A percentile compares a stretch with the other conserved stretches of the same genome.
Evolutionary conservation across 35 echinoderm and acorn worm genomes (phyloP).

Genomic region (Hemicentrotus pulcherrimus): DNA sequence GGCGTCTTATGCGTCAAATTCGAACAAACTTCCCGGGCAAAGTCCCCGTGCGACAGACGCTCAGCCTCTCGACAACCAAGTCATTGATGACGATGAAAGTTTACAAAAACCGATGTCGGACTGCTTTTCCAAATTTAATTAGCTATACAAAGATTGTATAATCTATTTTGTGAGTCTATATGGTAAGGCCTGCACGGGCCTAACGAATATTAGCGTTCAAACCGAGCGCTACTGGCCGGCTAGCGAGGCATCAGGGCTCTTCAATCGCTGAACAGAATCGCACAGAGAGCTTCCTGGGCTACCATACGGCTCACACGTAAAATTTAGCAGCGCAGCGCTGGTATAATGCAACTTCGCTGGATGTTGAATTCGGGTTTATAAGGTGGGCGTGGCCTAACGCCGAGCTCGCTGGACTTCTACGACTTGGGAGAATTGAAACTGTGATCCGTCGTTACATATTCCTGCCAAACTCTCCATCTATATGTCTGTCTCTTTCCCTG

Average conservation of each 20-base stretch:
- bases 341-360: background rate
- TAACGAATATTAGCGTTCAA: conserved; percentile 9
- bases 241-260: background rate
- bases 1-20: background rate
- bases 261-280: background rate
- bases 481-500: background rate
- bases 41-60: background rate
- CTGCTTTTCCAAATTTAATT: background rate
- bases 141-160: background rate
- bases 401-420: background rate
- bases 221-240: background rate
- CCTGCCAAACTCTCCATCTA: background rate
- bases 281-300: background rate
- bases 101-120: background rate
- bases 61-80: background rate
- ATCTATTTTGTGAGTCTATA: background rate
- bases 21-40: background rate
- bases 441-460: background rate
- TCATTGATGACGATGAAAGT: conserved; percentile 9
- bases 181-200: conserved; percentile 3
- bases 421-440: conserved; percentile 2
- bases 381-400: conserved; percentile 21
- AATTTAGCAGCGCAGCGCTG: background rate
- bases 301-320: conserved; percentile 1
- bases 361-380: conserved; percentile 27